phyloP scores from a whole-genome alignment of 2,888 invertebrate species.

The Leucophora obtusa region DNA sequence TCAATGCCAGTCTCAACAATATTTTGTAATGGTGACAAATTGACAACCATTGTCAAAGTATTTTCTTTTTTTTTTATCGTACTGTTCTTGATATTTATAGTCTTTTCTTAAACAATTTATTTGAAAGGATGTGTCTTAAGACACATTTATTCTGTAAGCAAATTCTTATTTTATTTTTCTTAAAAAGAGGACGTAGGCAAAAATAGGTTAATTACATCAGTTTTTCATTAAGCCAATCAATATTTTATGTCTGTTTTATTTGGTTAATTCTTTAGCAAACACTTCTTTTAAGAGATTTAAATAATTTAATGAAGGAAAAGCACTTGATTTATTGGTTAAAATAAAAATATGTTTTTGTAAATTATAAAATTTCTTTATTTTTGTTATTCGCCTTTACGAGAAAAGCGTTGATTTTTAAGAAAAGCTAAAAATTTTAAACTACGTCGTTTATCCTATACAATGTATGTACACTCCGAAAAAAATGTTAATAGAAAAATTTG shows the following conservation, averaged over 20 bases:
- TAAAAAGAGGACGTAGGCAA: background rate
- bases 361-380: no score
- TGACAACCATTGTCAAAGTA: constrained; percentile 33
- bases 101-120: constrained; percentile 18
- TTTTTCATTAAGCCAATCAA: constrained; percentile 30
- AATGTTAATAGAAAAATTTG: no score
- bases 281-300: no score
- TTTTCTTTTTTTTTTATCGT: background rate
- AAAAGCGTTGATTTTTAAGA: no score
- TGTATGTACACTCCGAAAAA: no score
- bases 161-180: background rate
- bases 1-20: constrained; percentile 24
- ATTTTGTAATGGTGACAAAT: constrained; percentile 48
- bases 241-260: constrained; percentile 13
- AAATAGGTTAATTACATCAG: constrained; percentile 26
- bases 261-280: no score
- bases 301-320: no score
- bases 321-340: no score
- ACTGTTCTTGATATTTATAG: background rate
- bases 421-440: no score
- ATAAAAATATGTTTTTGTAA: no score
- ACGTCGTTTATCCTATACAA: no score
- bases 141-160: background rate
- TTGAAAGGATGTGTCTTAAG: background rate
- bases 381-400: no score